Base-by-base conservation (phyloP, 1,140 invertebrate species). In the Aphis craccivora region DNA sequence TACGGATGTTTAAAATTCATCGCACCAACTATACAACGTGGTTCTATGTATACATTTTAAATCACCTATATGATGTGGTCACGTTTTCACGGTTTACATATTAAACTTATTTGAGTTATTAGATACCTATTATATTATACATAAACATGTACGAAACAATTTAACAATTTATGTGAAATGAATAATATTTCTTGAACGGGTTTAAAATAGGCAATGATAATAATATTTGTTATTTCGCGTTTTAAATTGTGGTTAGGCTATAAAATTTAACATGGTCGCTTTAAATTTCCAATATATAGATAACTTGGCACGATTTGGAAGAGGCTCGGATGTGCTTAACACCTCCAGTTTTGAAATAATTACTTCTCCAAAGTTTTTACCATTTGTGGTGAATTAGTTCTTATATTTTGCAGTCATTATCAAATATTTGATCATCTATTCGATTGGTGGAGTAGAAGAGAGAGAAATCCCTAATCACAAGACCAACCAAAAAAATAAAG, bases 1-100 rank as follows among this genome's bases (percentile, higher is more conserved):
- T n/a, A 76, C 30, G n/a, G 60, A 35, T 76, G n/a, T 76, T n/a
- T 76, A 76, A n/a, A 76, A 76, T 76, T 76, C 60, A 76, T 76
- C n/a, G 60, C 18, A 18, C 60, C 60, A 67, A 9, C 30, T 67
- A 67, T 76, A 76, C 14, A n/a, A 76, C 60, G n/a, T n/a, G 60
- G 60, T 35, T 76, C 14, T 76, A n/a, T 76, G 18, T n/a, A 76
- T 18, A 76, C 1, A 76, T 76, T n/a, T 76, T 5, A n/a, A 76
- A 76, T n/a, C 60, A 76, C 60, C 30, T 76, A 76, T 5, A 76
- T 35, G 30, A 76, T 76, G n/a, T 14, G 30, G n/a, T 76, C 30
- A 76, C 60, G 14, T 76, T 18, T n/a, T 76, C 18, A n/a, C n/a
- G n/a, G 30, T 76, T 76, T 76, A n/a, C 30, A 35, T 76, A 76